Percentiles rank a stretch among this genome's conserved stretches.
These are phyloP conservation scores for Drosophila colorata DNA, from an alignment of 2,888 invertebrate species.

Conservation along the genomic window DNA sequence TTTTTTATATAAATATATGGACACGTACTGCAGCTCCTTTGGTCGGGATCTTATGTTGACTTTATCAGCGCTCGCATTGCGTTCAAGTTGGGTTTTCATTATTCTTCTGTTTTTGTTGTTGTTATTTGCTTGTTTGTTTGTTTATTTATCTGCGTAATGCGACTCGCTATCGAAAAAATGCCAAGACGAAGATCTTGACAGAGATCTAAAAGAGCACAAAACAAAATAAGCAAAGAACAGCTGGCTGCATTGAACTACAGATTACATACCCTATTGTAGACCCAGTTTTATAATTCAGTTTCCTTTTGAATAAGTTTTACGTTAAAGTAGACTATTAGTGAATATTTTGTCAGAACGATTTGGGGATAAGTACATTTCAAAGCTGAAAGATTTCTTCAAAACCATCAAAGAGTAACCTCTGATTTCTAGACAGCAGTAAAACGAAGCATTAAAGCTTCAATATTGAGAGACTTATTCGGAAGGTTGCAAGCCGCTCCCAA, in stretches of 20 bases:
- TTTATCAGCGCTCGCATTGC: slow-evolving; percentile 37
- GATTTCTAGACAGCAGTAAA: no score
- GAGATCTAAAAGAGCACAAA: slow-evolving; percentile 12
- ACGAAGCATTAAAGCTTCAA: no score
- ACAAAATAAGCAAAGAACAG: slow-evolving; percentile 14
- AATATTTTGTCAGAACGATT: no score
- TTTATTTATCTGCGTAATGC: slow-evolving; percentile 60
- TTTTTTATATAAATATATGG: background rate
- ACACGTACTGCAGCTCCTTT: slow-evolving; percentile 11
- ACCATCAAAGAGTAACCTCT: no score
- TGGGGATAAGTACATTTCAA: no score
- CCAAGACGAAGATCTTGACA: slow-evolving; percentile 28
- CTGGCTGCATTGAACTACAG: slow-evolving; percentile 7
- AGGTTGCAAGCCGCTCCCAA: no score
- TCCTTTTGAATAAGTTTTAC: no score
- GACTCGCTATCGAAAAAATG: slow-evolving; percentile 52
- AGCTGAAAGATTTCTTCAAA: no score
- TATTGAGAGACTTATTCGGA: no score
- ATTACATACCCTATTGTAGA: slow-evolving; percentile 7
- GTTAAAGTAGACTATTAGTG: no score
- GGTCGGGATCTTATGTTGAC: slow-evolving; percentile 23
- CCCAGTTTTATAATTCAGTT: no score
- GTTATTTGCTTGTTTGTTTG: slow-evolving; percentile 31
- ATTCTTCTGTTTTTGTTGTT: slow-evolving; percentile 6
- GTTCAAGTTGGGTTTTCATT: slow-evolving; percentile 24